Evolutionary conservation across 2,888 invertebrate genomes (phyloP), one percentile per base, ranked within the genome.

Genomic region (Sarcophaga variegata): DNA sequence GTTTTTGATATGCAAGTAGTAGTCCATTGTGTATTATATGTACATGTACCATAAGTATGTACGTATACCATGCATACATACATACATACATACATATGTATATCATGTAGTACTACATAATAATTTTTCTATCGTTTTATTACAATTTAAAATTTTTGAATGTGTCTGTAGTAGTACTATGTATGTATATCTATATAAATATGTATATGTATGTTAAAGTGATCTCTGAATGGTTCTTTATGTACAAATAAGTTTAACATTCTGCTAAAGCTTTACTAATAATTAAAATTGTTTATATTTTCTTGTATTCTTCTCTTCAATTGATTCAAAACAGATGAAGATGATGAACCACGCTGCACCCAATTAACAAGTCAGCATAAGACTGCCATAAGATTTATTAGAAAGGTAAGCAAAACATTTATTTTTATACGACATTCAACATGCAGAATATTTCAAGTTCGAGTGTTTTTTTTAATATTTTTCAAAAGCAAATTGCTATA

Each of bases 301-400:
- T 78, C 22, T 4, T 76, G 59, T 79, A 67, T 77, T 81, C 59
- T 69, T 66, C 78, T 54, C 37, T 37, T 37, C 37, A 37, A 37
- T 37, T 37, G 8, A 71, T 82, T 70, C 77, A 20, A 25, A 88
- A 87, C 89, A 96, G 96, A 96, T 94, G 97, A 97, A 93, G 97
- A 97, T 90, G 97, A 97, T 90, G 96, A 96, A 94, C 96, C 96
- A 88, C 96, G 96, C 91, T 96, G 96, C 93, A 95, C 96, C 91
- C 96, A 97, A 91, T 94, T 98, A 91, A 98, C 98, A 85, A 96
- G 96, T 91, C 96, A 96, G 91, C 97, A 98, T 93, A 98, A 98
- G 94, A 96, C 96, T 89, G 98, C 97, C 90, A 98, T 98, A 93
- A 95, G 98, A 92, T 97, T 97, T 90, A 96, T 98, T 93, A 95